These are phyloP conservation scores for Lampris megalopsis DNA, from an alignment of 2,113 vertebrate genomes.

Conservation along the genomic window DNA sequence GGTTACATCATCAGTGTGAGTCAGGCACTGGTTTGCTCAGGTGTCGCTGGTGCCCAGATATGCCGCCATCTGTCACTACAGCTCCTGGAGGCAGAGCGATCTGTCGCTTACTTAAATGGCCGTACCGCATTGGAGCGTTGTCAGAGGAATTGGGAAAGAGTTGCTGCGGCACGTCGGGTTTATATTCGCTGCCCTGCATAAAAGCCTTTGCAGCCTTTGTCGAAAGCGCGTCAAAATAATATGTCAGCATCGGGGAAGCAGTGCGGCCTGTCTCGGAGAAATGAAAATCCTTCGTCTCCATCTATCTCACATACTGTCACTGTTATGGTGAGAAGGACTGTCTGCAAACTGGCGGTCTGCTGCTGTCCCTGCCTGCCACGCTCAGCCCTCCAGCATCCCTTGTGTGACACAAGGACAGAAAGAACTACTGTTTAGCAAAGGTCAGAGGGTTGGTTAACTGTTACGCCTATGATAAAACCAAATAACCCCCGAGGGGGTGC, in stretches of 20 bases:
- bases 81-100: conserved; percentile 62
- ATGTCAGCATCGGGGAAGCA: not conserved
- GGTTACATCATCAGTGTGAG: conserved; percentile 75
- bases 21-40: conserved; percentile 75
- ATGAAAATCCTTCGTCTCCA: not conserved
- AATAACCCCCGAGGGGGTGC: not conserved
- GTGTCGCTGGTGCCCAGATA: conserved; percentile 72
- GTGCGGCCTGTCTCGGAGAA: not conserved
- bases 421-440: conserved; percentile 3
- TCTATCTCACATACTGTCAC: not conserved
- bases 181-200: not conserved
- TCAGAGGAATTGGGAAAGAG: conserved; percentile 9
- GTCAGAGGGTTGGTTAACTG: not conserved
- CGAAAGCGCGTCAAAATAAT: too few species aligned
- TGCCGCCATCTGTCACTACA: conserved; percentile 77
- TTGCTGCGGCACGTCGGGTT: not conserved
- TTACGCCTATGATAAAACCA: not conserved
- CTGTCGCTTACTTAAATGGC: conserved; percentile 49
- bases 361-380: conserved; percentile 3
- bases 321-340: not conserved
- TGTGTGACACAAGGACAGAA: not conserved
- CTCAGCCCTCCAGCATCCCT: not conserved
- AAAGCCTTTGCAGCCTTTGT: too few species aligned
- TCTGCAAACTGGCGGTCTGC: too few species aligned
- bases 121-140: conserved; percentile 8